Percentiles rank a stretch among this genome's conserved stretches.
These are phyloP conservation scores for Agrotis puta DNA, from an alignment of 2,888 invertebrate species.

Conservation along the genomic window DNA sequence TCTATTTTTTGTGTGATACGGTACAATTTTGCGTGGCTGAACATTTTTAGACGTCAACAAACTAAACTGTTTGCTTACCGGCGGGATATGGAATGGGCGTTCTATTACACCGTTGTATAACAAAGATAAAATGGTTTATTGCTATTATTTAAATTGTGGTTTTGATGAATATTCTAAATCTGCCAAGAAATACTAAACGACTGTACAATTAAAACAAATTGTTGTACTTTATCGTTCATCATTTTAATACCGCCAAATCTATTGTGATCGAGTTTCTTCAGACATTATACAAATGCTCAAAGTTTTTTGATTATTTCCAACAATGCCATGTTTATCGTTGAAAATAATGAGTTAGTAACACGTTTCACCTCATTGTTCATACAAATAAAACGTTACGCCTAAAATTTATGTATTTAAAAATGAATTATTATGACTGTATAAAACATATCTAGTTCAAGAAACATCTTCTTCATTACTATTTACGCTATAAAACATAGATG, in stretches of 20 bases:
- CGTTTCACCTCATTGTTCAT: too few species aligned
- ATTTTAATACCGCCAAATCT: background rate
- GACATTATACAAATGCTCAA: background rate
- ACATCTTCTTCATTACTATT: too few species aligned
- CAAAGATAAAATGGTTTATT: constrained; percentile 23
- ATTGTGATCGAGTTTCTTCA: background rate
- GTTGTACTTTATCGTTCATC: background rate
- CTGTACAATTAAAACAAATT: background rate
- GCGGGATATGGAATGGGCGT: constrained; percentile 65
- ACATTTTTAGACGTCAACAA: constrained; percentile 63
- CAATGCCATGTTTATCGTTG: background rate
- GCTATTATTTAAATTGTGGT: constrained; percentile 19
- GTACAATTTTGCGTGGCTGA: constrained; percentile 56
- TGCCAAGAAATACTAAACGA: background rate
- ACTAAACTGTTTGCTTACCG: constrained; percentile 71
- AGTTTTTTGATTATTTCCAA: background rate
- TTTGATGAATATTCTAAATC: constrained; percentile 9
- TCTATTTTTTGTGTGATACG: constrained; percentile 19
- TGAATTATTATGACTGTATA: too few species aligned
- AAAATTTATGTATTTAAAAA: too few species aligned
- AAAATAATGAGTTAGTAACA: background rate
- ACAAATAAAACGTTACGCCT: too few species aligned
- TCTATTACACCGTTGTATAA: constrained; percentile 61
- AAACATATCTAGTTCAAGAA: too few species aligned
- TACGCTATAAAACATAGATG: too few species aligned